Evolutionary conservation across 2,797 vertebrate genomes (phyloP).

Genomic region (Argya squamiceps): DNA sequence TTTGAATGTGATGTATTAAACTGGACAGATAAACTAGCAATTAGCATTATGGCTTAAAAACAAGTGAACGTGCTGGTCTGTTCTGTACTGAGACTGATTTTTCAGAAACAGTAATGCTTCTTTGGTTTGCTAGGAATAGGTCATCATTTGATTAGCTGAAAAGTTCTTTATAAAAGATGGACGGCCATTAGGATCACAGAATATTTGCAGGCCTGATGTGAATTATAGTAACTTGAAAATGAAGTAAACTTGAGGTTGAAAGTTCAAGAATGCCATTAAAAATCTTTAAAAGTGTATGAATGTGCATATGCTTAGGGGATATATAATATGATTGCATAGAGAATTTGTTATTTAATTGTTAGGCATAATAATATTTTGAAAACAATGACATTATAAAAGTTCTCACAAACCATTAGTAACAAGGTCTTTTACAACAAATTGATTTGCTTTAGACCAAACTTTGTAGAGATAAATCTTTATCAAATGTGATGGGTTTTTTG

Average conservation of each 20-base stretch:
- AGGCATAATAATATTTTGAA: not conserved
- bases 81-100: not conserved
- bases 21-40: not conserved
- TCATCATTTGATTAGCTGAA: conserved; percentile 3
- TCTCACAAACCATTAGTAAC: not conserved
- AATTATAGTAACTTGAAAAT: conserved; percentile 29
- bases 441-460: not conserved
- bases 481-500: not conserved
- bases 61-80: not conserved
- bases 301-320: not conserved
- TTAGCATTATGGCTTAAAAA: not conserved
- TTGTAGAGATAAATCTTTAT: not conserved
- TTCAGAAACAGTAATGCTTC: not conserved
- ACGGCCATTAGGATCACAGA: not conserved
- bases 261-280: conserved; percentile 57
- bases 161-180: not conserved
- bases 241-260: conserved; percentile 32
- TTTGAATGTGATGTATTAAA: conserved; percentile 20
- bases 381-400: not conserved
- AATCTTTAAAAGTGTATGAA: not conserved
- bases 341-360: not conserved
- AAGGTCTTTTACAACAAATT: not conserved
- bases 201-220: conserved; percentile 23
- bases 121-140: not conserved
- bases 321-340: not conserved